Base-by-base conservation (phyloP, 2,888 invertebrate species). In the Plebejus argus region DNA sequence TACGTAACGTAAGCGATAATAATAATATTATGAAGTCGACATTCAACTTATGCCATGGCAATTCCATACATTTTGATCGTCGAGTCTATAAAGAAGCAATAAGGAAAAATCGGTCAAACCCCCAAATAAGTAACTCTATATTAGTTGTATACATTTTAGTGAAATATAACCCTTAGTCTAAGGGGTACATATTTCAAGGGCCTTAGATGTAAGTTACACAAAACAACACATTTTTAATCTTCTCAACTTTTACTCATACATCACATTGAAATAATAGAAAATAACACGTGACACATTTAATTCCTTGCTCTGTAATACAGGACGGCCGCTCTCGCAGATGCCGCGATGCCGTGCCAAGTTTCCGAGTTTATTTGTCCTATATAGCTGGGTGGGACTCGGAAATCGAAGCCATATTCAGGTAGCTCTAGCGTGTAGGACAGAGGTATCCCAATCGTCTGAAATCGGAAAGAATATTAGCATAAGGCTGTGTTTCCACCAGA, bases 381-480 rank as follows among this genome's bases (percentile, higher is more conserved):
- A 82, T 81, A 88, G 5, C 77, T 71, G 0, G 87, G 86, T 0
- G 88, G 88, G 18, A 89, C 88, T 28, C 78, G 61, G 83, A 89
- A 89, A 49, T 35, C 77, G 71, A 81, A 81, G 0, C 83, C 81
- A 71, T 85, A 80, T 33, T 84, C 87, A 0, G 89, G 88, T 70
- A 89, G 83, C 82, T 89, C 89, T 79, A 88, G 81, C 0, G 88
- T 88, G 79, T 83, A 87, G 0, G 87, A 85, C 77, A 88, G 85
- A 0, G 87, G 88, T 8, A 88, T 82, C 1, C 88, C 88, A 0
- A 81, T 78, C 1, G 70, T 7, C 88, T 88, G 84, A 2, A 79
- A 72, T 45, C 20, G 76, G n/a, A 76, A 78, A 58, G 7, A 20
- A 66, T 15, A 45, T 15, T 28, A 15, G 2, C 6, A 28, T 45